phyloP scores from a whole-genome alignment of 2,113 vertebrate genomes.

The Turnix velox region DNA sequence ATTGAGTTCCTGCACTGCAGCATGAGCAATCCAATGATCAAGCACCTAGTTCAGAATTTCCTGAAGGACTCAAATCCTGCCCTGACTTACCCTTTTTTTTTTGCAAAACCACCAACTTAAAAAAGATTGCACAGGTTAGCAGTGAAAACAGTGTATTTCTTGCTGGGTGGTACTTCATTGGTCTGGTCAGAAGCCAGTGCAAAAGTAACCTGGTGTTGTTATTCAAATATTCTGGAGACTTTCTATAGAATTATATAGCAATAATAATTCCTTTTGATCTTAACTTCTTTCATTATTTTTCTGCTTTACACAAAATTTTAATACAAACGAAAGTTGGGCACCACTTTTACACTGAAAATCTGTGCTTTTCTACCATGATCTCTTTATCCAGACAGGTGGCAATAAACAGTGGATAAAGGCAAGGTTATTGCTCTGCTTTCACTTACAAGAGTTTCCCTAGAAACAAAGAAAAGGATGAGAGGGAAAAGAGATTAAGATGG shows the following conservation, averaged over 20 bases:
- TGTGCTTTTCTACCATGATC: neutral
- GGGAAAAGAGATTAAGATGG: neutral
- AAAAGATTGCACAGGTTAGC: neutral
- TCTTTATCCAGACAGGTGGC: neutral
- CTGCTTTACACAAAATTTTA: neutral
- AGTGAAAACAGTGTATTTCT: neutral
- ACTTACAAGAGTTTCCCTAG: neutral
- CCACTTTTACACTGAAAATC: neutral
- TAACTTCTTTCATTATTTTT: neutral
- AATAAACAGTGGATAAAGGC: neutral
- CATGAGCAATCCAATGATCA: neutral
- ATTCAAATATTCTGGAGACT: neutral
- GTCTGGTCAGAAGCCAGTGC: conserved; percentile 4
- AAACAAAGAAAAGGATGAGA: neutral
- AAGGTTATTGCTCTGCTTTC: neutral
- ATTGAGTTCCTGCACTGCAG: conserved; percentile 13
- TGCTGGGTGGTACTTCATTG: conserved; percentile 6
- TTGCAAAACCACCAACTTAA: neutral
- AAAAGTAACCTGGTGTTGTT: neutral
- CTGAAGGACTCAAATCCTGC: conserved; percentile 21
- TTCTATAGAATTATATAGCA: neutral
- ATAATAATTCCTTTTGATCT: neutral
- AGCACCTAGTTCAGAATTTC: neutral
- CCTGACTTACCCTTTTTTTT: neutral
- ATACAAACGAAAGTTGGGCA: neutral